A percentile compares a stretch with the other conserved stretches of the same genome.
phyloP scores from a whole-genome alignment of 1,140 invertebrate genomes.

The Drosophila quadrilineata region DNA sequence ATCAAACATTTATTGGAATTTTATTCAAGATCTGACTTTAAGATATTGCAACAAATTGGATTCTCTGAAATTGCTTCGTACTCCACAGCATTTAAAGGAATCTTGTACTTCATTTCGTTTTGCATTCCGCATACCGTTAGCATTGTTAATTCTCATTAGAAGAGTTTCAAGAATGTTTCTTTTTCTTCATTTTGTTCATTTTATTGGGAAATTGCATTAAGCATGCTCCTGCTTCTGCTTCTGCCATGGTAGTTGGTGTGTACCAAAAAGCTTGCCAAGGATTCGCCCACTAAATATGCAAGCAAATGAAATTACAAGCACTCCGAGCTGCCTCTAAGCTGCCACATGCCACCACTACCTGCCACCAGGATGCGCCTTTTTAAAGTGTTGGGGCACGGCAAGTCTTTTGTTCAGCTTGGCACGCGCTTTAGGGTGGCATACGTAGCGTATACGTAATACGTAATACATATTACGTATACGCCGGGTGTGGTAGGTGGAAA shows the following conservation, averaged over 20 bases:
- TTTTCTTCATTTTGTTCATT: no score
- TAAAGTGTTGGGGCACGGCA: no score
- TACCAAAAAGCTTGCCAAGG: constrained; percentile 11
- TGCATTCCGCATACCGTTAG: not conserved
- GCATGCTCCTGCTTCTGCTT: constrained; percentile 16
- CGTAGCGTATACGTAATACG: constrained; percentile 15
- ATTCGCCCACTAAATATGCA: constrained; percentile 47
- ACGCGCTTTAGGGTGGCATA: constrained; percentile 10
- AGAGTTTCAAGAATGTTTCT: constrained; percentile 23
- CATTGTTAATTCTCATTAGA: constrained; percentile 2
- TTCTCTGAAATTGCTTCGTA: no score
- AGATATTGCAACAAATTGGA: no score
- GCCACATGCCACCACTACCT: no score
- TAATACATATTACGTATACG: constrained; percentile 3
- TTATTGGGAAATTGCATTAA: constrained; percentile 40
- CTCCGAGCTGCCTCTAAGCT: no score
- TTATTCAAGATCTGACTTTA: no score
- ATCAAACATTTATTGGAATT: no score
- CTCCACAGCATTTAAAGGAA: no score
- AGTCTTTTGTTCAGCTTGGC: constrained; percentile 34
- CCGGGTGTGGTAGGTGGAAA: no score
- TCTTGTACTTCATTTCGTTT: not conserved
- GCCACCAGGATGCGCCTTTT: no score
- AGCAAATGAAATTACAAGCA: constrained; percentile 50
- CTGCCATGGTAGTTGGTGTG: no score